Percentiles rank a stretch among this genome's conserved stretches.
These are phyloP conservation scores for Phlogophora meticulosa DNA, from an alignment of 2,888 invertebrate species.

Conservation along the genomic window DNA sequence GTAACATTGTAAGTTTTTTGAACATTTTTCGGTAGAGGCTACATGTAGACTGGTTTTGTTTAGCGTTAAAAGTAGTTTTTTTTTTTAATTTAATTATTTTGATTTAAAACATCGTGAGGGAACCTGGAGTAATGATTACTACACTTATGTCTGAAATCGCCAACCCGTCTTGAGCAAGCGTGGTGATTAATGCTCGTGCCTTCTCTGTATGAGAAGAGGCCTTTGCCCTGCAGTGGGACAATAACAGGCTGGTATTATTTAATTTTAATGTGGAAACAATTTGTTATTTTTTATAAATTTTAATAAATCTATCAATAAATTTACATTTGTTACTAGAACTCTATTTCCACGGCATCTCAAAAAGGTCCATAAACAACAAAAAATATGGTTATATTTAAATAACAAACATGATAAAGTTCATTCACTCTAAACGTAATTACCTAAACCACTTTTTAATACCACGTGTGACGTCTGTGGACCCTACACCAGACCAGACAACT, in stretches of 20 bases:
- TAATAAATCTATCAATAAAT: not conserved
- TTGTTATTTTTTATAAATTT: not conserved
- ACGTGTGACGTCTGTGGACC: conserved; percentile 24
- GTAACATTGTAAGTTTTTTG: conserved; percentile 62
- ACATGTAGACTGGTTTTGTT: not conserved
- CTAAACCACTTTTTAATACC: conserved; percentile 17
- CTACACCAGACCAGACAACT: conserved; percentile 27
- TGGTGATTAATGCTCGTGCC: too few relatives aligned
- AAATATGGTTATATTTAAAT: not conserved
- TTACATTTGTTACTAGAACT: not conserved
- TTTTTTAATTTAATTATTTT: too few relatives aligned
- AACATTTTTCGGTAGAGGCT: conserved; percentile 15
- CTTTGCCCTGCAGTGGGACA: too few relatives aligned
- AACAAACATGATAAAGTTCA: conserved; percentile 10
- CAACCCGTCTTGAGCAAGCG: too few relatives aligned
- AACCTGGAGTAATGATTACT: too few relatives aligned
- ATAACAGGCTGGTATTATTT: too few relatives aligned
- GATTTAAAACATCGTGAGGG: too few relatives aligned
- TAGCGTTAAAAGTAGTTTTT: conserved; percentile 3
- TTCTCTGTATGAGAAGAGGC: too few relatives aligned
- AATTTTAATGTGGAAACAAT: not conserved
- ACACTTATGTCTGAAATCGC: too few relatives aligned
- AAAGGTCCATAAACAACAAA: not conserved
- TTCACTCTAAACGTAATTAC: conserved; percentile 1
- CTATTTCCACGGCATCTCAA: not conserved